A percentile compares a stretch with the other conserved stretches of the same genome.
Conservation (phyloP, 1,140 invertebrate genomes). For the Drosophila persimilis region DNA sequence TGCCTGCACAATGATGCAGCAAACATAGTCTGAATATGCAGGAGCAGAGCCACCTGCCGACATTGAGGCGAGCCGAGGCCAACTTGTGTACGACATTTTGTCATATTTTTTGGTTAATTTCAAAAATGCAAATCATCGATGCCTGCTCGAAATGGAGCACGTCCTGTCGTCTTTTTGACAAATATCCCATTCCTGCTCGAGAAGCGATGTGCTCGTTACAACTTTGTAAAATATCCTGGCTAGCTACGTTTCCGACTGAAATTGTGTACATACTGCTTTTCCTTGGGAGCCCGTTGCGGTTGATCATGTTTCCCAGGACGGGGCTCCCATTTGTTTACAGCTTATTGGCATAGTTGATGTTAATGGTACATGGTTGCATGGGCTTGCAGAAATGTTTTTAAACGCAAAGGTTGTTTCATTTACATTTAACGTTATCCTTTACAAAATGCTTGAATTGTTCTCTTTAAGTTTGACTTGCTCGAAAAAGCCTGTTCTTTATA, state of each 20-base stretch:
- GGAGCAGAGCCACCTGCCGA: constrained; percentile 20
- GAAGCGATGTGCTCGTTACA: constrained; percentile 50
- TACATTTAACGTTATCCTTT: neutral
- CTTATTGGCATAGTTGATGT: constrained; percentile 24
- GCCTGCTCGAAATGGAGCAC: constrained; percentile 21
- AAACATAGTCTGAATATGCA: constrained; percentile 46
- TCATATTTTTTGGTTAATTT: constrained; percentile 81
- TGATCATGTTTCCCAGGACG: constrained; percentile 30
- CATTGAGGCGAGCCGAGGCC: neutral
- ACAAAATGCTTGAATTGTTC: no score
- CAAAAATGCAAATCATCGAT: constrained; percentile 77
- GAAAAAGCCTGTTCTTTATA: no score
- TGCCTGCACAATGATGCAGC: constrained; percentile 68
- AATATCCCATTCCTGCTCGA: constrained; percentile 62
- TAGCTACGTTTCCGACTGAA: constrained; percentile 33
- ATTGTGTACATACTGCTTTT: constrained; percentile 26
- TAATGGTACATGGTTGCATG: constrained; percentile 3
- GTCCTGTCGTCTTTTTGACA: constrained; percentile 62
- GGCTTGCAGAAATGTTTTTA: constrained; percentile 2
- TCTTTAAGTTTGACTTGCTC: no score
- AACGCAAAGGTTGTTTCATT: constrained; percentile 4
- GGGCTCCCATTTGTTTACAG: constrained; percentile 28
- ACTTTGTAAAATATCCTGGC: constrained; percentile 65
- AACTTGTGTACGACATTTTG: constrained; percentile 47
- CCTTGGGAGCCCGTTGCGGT: constrained; percentile 3